Base-by-base conservation (phyloP, 2,797 vertebrate species). In the Gila robusta region DNA sequence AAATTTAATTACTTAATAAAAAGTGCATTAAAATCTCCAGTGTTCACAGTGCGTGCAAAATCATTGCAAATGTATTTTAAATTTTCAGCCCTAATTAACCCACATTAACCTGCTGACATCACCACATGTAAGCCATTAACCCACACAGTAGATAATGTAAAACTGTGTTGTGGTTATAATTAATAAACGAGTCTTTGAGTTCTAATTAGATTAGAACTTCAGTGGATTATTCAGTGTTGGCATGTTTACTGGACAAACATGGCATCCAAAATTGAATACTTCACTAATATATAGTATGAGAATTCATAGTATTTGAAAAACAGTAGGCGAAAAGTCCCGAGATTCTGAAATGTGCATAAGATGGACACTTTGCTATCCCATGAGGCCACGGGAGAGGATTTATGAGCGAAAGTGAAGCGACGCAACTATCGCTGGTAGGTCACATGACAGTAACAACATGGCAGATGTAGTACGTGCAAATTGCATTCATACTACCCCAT, bases 31-130 rank as follows among this genome's bases (percentile, higher is more conserved):
- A 59, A 5, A 37, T 37, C 3, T 37, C 11, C 10, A 19, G 28
- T 23, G 47, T 54, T 76, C 73, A 23, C 9, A 12, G 47, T 8
- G 66, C 26, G 6, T 67, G 64, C 14, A 21, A 69, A 37, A 35
- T 21, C 19, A 23, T 7, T 77, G 52, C 11, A 77, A 35, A 56
- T 37, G 6, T n/a, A 37, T 21, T 56, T 19, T 77, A 16, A 76
- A 23, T 76, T 8, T 77, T 56, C 74, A 56, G 21, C 6, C 21
- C 11, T 59, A 16, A 59, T 78, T 78, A 78, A 77, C 73, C 73
- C 19, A 3, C 47, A 76, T 54, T 32, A 32, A 56, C 74, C 74
- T 14, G 52, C 35, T 21, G 21, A 32, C 35, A 23, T 54, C 19
- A 35, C 1, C 28, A 37, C 49, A 56, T 52, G 26, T 21, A 21